Conservation (phyloP, 1,140 invertebrate species). For the Lysiphlebus fabarum region DNA sequence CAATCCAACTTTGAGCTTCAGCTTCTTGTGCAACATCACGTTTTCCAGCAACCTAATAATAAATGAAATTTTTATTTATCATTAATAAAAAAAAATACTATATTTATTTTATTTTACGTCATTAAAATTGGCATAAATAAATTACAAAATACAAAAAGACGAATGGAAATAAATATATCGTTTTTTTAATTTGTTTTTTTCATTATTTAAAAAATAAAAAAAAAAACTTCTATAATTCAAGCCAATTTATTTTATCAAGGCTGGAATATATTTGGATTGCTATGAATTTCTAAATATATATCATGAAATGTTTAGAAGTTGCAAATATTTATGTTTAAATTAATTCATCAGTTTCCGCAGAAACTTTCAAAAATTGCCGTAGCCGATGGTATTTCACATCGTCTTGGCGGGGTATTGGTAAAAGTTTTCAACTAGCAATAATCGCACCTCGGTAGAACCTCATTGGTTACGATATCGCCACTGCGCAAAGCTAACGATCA, state of each 20-base stretch:
- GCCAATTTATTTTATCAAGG: too few species aligned
- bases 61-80: conserved; percentile 26
- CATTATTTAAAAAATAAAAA: too few species aligned
- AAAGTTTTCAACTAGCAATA: conserved; percentile 87
- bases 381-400: conserved; percentile 66
- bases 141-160: too few species aligned
- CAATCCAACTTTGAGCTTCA: conserved; percentile 89
- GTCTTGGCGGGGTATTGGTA: conserved; percentile 28
- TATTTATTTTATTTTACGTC: too few species aligned
- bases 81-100: neutral
- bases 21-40: conserved; percentile 84
- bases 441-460: conserved; percentile 82
- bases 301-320: too few species aligned
- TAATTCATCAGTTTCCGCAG: conserved; percentile 37
- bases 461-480: conserved; percentile 84
- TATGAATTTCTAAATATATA: too few species aligned
- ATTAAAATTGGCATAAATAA: too few species aligned
- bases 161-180: too few species aligned
- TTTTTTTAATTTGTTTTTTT: too few species aligned
- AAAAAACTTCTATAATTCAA: too few species aligned
- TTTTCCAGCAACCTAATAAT: conserved; percentile 77
- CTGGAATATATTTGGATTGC: too few species aligned
- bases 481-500: conserved; percentile 64
- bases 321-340: conserved; percentile 4
- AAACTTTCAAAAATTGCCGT: conserved; percentile 47